Conservation (phyloP, 2,888 invertebrate genomes). For the Dicycla oo region DNA sequence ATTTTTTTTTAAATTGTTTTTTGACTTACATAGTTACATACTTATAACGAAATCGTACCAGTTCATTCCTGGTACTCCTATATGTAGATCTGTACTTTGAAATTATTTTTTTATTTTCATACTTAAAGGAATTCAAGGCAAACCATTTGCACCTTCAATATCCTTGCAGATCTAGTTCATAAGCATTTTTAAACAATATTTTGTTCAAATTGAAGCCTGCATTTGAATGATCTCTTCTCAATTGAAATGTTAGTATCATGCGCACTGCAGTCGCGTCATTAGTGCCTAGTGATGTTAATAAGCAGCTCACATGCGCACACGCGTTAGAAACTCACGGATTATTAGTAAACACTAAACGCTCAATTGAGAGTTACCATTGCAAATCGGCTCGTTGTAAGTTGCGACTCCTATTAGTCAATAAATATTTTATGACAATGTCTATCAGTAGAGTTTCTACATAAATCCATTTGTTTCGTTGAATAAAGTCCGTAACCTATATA, state of each 20-base stretch:
- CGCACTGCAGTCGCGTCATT: constrained; percentile 65
- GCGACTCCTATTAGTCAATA: constrained; percentile 23
- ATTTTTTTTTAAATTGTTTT: constrained; percentile 45
- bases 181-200: constrained; percentile 16
- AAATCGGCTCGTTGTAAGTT: constrained; percentile 16
- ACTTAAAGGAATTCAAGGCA: constrained; percentile 15
- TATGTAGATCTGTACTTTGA: constrained; percentile 11
- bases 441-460: constrained; percentile 46
- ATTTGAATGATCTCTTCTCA: constrained; percentile 39
- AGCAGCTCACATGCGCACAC: constrained; percentile 60
- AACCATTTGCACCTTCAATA: constrained; percentile 13
- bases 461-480: constrained; percentile 41
- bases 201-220: neutral
- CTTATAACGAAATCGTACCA: constrained; percentile 40
- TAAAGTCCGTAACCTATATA: constrained; percentile 54
- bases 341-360: constrained; percentile 45
- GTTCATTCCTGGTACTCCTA: constrained; percentile 20
- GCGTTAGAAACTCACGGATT: constrained; percentile 47
- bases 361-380: constrained; percentile 43
- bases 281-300: constrained; percentile 67
- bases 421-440: constrained; percentile 38
- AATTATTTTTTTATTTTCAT: constrained; percentile 14
- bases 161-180: constrained; percentile 45
- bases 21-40: constrained; percentile 46
- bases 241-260: constrained; percentile 64